Evolutionary conservation across 2,797 vertebrate genomes (phyloP).

Genomic region (Rhinichthys osculus): DNA sequence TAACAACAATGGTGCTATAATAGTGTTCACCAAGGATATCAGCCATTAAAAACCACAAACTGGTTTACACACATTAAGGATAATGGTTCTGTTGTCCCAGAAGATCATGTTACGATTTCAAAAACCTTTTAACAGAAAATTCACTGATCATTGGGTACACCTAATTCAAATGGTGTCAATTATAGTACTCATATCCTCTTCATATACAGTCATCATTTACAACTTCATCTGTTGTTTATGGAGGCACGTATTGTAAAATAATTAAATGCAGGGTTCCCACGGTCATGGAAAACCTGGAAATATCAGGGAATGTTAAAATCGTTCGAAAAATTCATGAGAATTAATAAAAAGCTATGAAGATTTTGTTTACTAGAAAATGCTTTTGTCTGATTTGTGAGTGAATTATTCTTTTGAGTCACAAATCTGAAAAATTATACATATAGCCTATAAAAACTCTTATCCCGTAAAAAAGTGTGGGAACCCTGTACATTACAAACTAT

Average conservation of each 20-base stretch:
- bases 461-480: neutral
- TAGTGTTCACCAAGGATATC: neutral
- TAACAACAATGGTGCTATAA: conserved; percentile 18
- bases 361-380: neutral
- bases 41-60: conserved; percentile 20
- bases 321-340: neutral
- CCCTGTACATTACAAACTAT: neutral
- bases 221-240: neutral
- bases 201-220: neutral
- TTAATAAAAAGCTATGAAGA: neutral
- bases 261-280: neutral
- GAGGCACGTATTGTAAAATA: neutral
- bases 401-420: neutral
- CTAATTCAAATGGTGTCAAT: neutral
- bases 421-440: neutral
- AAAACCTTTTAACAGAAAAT: neutral
- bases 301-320: neutral
- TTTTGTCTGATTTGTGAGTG: neutral
- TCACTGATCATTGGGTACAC: neutral
- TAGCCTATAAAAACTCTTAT: neutral
- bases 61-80: conserved; percentile 1
- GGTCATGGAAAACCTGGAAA: neutral
- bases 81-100: neutral
- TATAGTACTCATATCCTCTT: neutral
- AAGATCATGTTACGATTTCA: neutral